Percentiles rank a stretch among this genome's conserved stretches.
phyloP scores from a whole-genome alignment of 53 echinoderm and acorn worm species.

The Astropecten irregularis region DNA sequence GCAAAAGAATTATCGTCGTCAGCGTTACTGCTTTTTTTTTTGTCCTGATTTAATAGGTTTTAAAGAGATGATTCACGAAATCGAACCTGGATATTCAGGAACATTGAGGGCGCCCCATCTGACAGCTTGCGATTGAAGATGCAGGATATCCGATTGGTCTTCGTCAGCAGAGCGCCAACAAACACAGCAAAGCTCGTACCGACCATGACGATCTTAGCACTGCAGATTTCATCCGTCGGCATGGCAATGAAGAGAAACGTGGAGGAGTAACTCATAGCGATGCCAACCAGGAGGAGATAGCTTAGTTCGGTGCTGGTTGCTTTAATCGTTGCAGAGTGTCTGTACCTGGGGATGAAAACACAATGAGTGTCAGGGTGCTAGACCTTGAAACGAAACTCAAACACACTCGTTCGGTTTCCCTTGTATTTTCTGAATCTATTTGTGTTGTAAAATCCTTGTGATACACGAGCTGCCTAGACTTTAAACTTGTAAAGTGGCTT shows the following conservation, averaged over 20 bases:
- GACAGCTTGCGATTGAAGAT: slow-evolving; percentile 93
- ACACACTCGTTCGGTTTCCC: too few relatives aligned
- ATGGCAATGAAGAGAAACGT: slow-evolving; percentile 72
- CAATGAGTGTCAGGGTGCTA: too few relatives aligned
- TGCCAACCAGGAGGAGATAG: slow-evolving; percentile 77
- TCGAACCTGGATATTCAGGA: slow-evolving; percentile 86
- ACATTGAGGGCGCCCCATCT: slow-evolving; percentile 87
- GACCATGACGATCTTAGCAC: slow-evolving; percentile 61
- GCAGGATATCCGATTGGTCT: slow-evolving; percentile 95
- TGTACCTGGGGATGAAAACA: slow-evolving; percentile 35
- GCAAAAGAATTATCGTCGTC: too few relatives aligned
- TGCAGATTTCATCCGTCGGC: slow-evolving; percentile 82
- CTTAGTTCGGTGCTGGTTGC: slow-evolving; percentile 96
- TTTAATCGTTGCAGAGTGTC: slow-evolving; percentile 86
- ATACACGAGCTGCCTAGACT: too few relatives aligned
- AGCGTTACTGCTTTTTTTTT: too few relatives aligned
- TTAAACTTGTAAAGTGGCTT: too few relatives aligned
- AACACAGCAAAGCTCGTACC: slow-evolving; percentile 80
- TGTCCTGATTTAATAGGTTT: too few relatives aligned
- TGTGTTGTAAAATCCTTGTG: too few relatives aligned
- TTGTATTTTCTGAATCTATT: too few relatives aligned
- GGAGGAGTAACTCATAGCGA: slow-evolving; percentile 62
- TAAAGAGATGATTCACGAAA: too few relatives aligned
- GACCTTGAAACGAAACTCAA: too few relatives aligned
- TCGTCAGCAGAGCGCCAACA: slow-evolving; percentile 84